Evolutionary conservation across 2,888 invertebrate species (phyloP).

Genomic region (Strigamia transsilvanica): DNA sequence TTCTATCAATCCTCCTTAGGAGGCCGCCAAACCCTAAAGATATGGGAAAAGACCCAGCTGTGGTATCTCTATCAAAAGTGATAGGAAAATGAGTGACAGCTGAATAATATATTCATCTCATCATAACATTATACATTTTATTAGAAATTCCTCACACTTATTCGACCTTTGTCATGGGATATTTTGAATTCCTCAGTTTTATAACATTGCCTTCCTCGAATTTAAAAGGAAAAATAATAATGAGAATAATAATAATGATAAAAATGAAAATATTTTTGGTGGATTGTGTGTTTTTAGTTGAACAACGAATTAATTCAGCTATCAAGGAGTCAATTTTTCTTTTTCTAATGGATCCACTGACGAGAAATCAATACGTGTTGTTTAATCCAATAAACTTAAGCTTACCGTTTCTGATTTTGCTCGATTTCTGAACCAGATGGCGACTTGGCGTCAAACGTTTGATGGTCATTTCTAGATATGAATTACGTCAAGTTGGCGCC

Average conservation of each 20-base stretch:
- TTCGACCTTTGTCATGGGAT: background rate
- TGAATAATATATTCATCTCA: slow-evolving; percentile 6
- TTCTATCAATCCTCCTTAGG: slow-evolving; percentile 9
- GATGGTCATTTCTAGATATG: background rate
- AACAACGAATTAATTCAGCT: background rate
- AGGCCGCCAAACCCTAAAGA: background rate
- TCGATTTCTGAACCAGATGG: slow-evolving; percentile 2
- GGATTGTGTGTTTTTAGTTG: background rate
- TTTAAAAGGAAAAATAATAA: background rate
- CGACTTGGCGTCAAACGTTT: background rate
- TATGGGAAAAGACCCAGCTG: background rate
- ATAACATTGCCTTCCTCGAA: background rate
- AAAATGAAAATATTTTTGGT: background rate
- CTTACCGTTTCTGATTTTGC: background rate
- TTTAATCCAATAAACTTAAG: slow-evolving; percentile 20
- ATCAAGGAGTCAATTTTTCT: background rate
- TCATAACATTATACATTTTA: slow-evolving; percentile 14
- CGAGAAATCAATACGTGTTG: background rate
- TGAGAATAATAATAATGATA: background rate
- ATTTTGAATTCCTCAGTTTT: slow-evolving; percentile 14
- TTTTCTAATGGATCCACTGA: slow-evolving; percentile 14
- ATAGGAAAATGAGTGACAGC: slow-evolving; percentile 20
- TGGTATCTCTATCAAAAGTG: slow-evolving; percentile 1
- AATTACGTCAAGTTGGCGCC: slow-evolving; percentile 12
- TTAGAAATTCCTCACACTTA: slow-evolving; percentile 20